Conservation (phyloP, 2,797 vertebrate genomes). For the Pachyuromys duprasi region DNA sequence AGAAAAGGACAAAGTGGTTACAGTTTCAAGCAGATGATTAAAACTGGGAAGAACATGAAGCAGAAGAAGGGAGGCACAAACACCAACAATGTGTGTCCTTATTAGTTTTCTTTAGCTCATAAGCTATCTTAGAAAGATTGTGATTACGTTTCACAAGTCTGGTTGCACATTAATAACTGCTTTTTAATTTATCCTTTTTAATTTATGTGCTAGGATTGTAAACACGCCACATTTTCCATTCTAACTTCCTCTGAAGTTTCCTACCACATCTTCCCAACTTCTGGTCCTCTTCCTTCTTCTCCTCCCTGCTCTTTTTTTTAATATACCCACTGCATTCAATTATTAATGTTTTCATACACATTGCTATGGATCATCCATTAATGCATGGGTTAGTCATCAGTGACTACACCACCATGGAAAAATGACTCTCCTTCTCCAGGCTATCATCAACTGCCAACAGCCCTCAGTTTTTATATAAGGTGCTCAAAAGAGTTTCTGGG, state of each 20-base stretch:
- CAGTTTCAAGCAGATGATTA: neutral
- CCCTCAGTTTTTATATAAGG: neutral
- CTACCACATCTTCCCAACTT: neutral
- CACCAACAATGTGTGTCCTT: neutral
- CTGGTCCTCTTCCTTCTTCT: neutral
- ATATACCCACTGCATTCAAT: neutral
- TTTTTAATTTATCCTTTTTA: neutral
- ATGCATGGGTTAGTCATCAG: neutral
- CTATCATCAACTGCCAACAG: neutral
- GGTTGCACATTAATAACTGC: neutral
- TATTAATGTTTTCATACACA: neutral
- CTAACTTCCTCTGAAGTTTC: neutral
- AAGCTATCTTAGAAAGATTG: neutral
- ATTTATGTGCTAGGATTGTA: neutral
- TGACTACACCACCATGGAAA: neutral
- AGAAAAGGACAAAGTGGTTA: neutral
- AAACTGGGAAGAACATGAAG: constrained; percentile 9
- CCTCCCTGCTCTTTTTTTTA: neutral
- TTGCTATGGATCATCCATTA: neutral
- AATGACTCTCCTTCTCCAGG: neutral
- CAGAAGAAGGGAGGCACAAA: neutral
- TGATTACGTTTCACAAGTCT: neutral
- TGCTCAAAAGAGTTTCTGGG: neutral
- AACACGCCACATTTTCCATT: neutral
- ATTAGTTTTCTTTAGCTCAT: neutral